Percentiles rank a stretch among this genome's conserved stretches.
These are phyloP conservation scores for Lipotes vexillifer DNA, from an alignment of 2,113 vertebrate species.

Conservation along the genomic window DNA sequence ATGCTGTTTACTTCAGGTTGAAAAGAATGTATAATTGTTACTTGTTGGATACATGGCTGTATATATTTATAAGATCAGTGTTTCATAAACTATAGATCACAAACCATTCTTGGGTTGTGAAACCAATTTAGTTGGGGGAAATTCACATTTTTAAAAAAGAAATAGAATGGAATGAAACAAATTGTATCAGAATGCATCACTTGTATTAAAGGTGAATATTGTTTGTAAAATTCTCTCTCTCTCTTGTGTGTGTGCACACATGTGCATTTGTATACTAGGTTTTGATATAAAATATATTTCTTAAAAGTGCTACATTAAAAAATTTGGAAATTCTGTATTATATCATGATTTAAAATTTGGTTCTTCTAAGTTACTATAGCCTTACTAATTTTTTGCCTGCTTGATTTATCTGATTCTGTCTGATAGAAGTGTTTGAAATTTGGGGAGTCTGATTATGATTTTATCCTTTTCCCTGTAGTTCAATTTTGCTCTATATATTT, in stretches of 20 bases:
- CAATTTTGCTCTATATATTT: background rate
- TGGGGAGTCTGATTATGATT: background rate
- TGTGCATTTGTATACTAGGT: background rate
- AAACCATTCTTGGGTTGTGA: background rate
- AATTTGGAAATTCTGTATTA: background rate
- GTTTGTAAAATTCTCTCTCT: background rate
- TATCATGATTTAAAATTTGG: background rate
- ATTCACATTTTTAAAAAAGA: background rate
- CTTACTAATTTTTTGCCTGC: background rate
- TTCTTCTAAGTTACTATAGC: background rate
- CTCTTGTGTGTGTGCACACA: background rate
- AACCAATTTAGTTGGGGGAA: background rate
- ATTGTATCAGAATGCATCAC: background rate
- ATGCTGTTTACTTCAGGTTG: background rate
- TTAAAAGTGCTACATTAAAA: background rate
- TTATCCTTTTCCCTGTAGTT: background rate
- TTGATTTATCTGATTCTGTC: background rate
- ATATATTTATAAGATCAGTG: background rate
- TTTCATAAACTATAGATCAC: background rate
- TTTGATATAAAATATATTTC: slow-evolving; percentile 18
- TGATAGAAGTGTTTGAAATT: background rate
- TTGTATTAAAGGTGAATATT: background rate
- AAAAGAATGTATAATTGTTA: background rate
- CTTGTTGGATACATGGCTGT: background rate
- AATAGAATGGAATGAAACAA: background rate